A percentile compares a stretch with the other conserved stretches of the same genome.
Evolutionary conservation across 2,888 invertebrate species (phyloP).

Genomic region (Adelognathus sp.): DNA sequence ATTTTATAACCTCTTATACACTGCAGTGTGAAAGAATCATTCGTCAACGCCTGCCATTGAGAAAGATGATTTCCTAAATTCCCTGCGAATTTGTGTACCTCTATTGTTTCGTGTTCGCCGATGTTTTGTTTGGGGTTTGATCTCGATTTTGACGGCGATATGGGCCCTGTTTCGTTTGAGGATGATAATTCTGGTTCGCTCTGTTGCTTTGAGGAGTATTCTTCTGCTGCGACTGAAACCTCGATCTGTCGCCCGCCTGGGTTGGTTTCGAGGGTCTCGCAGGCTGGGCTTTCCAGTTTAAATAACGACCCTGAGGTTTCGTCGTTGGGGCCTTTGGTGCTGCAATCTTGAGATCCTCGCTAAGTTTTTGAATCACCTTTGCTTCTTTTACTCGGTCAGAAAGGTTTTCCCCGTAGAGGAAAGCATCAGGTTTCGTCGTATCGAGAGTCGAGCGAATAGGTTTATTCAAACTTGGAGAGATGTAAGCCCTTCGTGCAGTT

Average conservation of each 20-base stretch:
- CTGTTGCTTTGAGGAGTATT: neutral
- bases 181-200: neutral
- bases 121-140: neutral
- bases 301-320: neutral
- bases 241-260: slow-evolving; percentile 12
- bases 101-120: neutral
- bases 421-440: slow-evolving; percentile 31
- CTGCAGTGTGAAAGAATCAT: neutral
- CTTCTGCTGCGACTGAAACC: neutral
- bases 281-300: slow-evolving; percentile 43
- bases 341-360: slow-evolving; percentile 24
- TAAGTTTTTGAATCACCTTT: slow-evolving; percentile 38
- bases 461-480: slow-evolving; percentile 28
- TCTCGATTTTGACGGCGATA: neutral
- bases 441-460: slow-evolving; percentile 29
- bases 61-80: neutral
- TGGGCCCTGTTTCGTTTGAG: neutral
- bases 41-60: neutral
- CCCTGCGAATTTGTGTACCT: neutral
- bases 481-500: slow-evolving; percentile 29
- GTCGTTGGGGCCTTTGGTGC: neutral
- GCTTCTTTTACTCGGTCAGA: slow-evolving; percentile 35
- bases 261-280: slow-evolving; percentile 22
- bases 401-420: slow-evolving; percentile 41
- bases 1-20: neutral